Evolutionary conservation across 2,888 invertebrate species (phyloP).

Genomic region (Lapara coniferarum): DNA sequence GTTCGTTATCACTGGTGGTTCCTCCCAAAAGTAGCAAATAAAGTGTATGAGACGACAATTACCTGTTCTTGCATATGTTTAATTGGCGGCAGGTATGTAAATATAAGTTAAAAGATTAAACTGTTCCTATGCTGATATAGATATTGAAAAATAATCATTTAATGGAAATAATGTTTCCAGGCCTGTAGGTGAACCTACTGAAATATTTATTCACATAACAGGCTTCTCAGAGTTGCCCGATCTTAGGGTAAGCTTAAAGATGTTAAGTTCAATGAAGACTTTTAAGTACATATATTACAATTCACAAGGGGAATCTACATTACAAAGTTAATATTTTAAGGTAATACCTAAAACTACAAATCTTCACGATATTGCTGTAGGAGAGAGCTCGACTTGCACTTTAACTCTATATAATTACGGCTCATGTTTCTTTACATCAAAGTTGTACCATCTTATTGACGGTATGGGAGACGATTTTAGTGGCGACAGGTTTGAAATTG

Average conservation of each 20-base stretch:
- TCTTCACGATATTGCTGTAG: conserved; percentile 68
- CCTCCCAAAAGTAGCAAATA: conserved; percentile 64
- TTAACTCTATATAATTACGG: conserved; percentile 70
- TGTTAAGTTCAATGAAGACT: background rate
- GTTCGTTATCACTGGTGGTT: conserved; percentile 75
- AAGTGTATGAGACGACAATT: conserved; percentile 68
- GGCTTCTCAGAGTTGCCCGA: conserved; percentile 76
- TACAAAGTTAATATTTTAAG: conserved; percentile 42
- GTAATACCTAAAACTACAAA: conserved; percentile 67
- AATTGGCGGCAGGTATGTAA: conserved; percentile 63
- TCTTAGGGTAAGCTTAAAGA: conserved; percentile 48
- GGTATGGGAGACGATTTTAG: conserved; percentile 71
- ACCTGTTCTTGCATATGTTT: conserved; percentile 72
- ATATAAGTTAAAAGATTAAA: background rate
- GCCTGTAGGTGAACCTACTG: conserved; percentile 71
- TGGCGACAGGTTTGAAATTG: conserved; percentile 65
- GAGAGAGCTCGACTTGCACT: conserved; percentile 50
- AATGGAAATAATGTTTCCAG: conserved; percentile 47
- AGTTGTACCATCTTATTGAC: conserved; percentile 58
- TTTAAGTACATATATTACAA: background rate
- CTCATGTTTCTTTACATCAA: conserved; percentile 70
- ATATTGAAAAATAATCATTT: no score
- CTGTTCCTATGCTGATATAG: no score
- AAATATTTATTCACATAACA: conserved; percentile 64
- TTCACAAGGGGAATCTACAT: no score